phyloP scores from a whole-genome alignment of 2,113 vertebrate genomes.

The Sminthopsis crassicaudata region DNA sequence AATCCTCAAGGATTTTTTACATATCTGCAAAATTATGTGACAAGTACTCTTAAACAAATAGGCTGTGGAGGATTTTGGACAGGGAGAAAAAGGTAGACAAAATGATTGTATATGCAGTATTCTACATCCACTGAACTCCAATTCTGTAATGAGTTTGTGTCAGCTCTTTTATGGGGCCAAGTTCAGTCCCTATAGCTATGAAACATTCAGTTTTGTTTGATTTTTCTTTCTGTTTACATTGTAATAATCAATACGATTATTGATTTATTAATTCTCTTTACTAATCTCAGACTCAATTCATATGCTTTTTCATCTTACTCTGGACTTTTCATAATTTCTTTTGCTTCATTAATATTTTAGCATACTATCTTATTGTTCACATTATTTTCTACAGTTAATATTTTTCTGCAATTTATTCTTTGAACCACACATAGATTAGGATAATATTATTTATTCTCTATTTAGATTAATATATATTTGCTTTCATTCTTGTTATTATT shows the following conservation, averaged over 20 bases:
- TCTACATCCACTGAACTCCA: not conserved
- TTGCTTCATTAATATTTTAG: not conserved
- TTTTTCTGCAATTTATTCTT: too few species aligned
- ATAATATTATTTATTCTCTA: too few species aligned
- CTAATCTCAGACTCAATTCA: not conserved
- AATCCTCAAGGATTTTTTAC: not conserved
- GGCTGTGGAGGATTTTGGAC: not conserved
- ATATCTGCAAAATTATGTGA: not conserved
- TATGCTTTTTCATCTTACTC: not conserved
- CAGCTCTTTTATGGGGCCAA: not conserved
- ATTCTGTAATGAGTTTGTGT: not conserved
- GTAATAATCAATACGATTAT: not conserved
- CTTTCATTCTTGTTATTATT: not conserved
- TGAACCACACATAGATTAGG: too few species aligned
- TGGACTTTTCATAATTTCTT: not conserved
- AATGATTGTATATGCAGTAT: not conserved
- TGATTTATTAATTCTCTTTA: not conserved
- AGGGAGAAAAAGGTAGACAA: not conserved
- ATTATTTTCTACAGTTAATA: too few species aligned
- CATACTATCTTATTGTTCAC: too few species aligned
- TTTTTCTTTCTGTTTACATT: not conserved
- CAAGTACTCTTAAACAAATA: not conserved
- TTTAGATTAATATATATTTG: not conserved
- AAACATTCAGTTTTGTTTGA: not conserved
- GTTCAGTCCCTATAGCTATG: not conserved